Conservation (phyloP, 2,113 vertebrate genomes). For the Potamarius usumacintae region DNA sequence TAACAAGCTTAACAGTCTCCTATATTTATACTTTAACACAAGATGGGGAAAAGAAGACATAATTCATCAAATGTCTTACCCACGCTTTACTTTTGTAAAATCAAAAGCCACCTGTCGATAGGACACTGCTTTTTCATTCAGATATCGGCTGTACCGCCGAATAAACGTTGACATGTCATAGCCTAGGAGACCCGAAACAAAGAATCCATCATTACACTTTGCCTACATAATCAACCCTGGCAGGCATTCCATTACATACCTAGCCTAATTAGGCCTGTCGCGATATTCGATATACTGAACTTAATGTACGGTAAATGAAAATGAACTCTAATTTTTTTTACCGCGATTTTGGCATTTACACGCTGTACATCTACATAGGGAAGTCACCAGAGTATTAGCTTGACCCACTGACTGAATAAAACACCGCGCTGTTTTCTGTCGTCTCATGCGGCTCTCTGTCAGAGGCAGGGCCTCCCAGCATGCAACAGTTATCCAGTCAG, state of each 20-base stretch:
- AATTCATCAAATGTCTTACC: slow-evolving; percentile 74
- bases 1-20: neutral
- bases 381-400: too few relatives aligned
- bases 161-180: slow-evolving; percentile 99
- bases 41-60: neutral
- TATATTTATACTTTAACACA: neutral
- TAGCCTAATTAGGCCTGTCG: neutral
- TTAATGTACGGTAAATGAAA: too few relatives aligned
- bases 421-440: too few relatives aligned
- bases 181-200: slow-evolving; percentile 66
- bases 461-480: too few relatives aligned
- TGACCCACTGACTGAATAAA: too few relatives aligned
- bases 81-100: slow-evolving; percentile 99
- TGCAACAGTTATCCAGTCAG: too few relatives aligned
- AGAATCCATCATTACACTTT: neutral
- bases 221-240: neutral
- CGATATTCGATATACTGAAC: too few relatives aligned
- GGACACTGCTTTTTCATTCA: slow-evolving; percentile 98
- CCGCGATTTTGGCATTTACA: too few relatives aligned
- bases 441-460: too few relatives aligned
- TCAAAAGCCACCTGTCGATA: slow-evolving; percentile 99
- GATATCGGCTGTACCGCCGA: slow-evolving; percentile 93
- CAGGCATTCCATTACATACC: neutral
- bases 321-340: too few relatives aligned
- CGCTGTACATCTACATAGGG: too few relatives aligned